Evolutionary conservation across 2,113 vertebrate species (phyloP), one percentile per base, ranked within the genome.

Genomic region (Notarius lentiginosus): DNA sequence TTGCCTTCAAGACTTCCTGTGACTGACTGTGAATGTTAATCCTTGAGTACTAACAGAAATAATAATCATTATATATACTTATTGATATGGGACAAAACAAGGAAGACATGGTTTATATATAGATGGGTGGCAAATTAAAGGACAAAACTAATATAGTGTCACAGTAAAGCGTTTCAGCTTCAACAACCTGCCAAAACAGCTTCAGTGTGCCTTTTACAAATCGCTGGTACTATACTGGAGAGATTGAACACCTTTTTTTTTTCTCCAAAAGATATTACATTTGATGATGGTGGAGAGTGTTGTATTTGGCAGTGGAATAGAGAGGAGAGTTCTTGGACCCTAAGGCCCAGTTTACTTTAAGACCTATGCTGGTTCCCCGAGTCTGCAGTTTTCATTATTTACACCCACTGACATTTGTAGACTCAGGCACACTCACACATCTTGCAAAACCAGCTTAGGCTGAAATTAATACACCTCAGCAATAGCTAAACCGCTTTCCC

Each of bases 361-460:
- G 41, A 41, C 41, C 41, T 41, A 41, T 41, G 41, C 41, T 41
- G 41, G 41, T 41, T 81, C 56, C 27, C 55, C 41, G 79, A 61
- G 79, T 81, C 56, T 61, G 79, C 77, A 80, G 27, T 80, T 80
- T 56, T 27, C 18, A 47, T 81, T 81, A 81, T 85, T 77, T 60
- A 63, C 72, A 85, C 72, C 63, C 65, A 55, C 63, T 68, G 82
- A 83, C 82, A 83, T n/a, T n/a, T 77, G 58, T 47, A 77, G 17
- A 56, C 66, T n/a, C 53, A 58, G n/a, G 22, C 18, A 41, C 27
- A 58, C 53, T 30, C 1, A 24, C 81, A 68, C n/a, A 63, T 86
- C 86, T 89, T 87, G 72, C 83, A 53, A 80, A 86, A 86, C 83
- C 82, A 76, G 86, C 82, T 77, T 84, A 90, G 86, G 87, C 87